Base-by-base conservation (phyloP, 1,140 invertebrate genomes). In the Solenopsis fugax region DNA sequence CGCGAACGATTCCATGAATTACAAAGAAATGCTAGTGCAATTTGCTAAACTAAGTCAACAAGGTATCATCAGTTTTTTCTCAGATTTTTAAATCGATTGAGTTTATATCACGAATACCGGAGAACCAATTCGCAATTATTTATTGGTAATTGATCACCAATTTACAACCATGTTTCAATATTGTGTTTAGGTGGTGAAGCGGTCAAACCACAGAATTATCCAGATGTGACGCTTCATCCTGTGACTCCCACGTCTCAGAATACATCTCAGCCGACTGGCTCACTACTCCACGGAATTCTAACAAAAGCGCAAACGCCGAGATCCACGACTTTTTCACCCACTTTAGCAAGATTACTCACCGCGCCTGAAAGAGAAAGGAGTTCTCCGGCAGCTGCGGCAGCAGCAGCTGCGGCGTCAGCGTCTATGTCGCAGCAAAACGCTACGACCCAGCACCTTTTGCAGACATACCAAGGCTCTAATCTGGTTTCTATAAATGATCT, bases 1-100 rank as follows among this genome's bases (percentile, higher is more conserved):
- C 60, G 67, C 92, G 45, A 92, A 62, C 54, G 94, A 93, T 92
- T 89, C 94, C 21, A 93, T 95, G 84, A 97, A 96, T 82, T 98
- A 97, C 92, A 97, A 97, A 92, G 97, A 98, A 89, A 97, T 97
- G 24, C 95, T 98, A n/a, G 96, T 97, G 4, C 97, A 97, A 91
- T 97, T 97, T 92, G 97, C 97, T 2, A 97, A 97, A 93, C 94
- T 96, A 67, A 96, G 94, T 88, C 96, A 96, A 87, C 95, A 96
- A 92, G 96, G 95, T 94, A 92, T 80, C 4, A n/a, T n/a, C n/a
- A n/a, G 9, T 62, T 29, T 41, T 81, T 72, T n/a, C 7, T 48
- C 13, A 21, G 7, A 56, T 60, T 37, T 52, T 48, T 24, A 34
- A 41, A 12, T 16, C n/a, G 34, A 78, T 41, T 65, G 12, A 75